These are phyloP conservation scores for Lepisosteus oculatus DNA, from an alignment of 2,113 vertebrate genomes.

Conservation along the genomic window DNA sequence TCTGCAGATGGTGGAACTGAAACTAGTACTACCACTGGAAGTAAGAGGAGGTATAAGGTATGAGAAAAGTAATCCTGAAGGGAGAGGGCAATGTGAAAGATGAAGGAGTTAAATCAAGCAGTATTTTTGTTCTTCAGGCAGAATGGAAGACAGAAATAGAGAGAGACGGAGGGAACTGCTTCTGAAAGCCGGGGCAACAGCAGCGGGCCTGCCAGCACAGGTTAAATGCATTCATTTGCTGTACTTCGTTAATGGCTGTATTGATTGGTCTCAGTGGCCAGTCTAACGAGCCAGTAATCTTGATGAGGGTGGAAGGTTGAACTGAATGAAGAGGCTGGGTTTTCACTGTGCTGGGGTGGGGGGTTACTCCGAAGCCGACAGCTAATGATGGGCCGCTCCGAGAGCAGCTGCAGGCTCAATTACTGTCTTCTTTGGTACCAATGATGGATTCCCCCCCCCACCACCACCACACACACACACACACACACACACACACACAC, in stretches of 20 bases:
- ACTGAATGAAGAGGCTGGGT: constrained; percentile 40
- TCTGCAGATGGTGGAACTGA: no score
- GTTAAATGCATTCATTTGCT: constrained; percentile 35
- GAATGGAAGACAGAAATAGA: background rate
- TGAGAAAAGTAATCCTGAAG: background rate
- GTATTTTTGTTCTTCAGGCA: no score
- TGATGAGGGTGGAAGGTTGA: constrained; percentile 31
- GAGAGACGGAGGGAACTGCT: constrained; percentile 10
- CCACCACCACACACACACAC: no score
- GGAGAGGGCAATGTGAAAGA: background rate
- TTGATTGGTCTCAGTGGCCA: constrained; percentile 44
- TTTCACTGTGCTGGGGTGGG: constrained; percentile 18
- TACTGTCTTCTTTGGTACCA: constrained; percentile 20
- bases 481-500: background rate
- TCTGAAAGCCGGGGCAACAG: constrained; percentile 16
- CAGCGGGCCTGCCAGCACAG: constrained; percentile 24
- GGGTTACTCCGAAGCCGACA: constrained; percentile 10
- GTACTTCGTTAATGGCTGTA: constrained; percentile 46
- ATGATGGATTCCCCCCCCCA: constrained; percentile 14
- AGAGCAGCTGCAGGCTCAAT: constrained; percentile 22
- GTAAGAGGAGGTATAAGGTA: no score
- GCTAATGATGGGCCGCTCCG: constrained; percentile 21
- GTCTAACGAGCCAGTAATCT: constrained; percentile 40
- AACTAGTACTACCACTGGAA: no score
- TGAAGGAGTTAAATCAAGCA: background rate